phyloP scores from a whole-genome alignment of 1,140 invertebrate species.

The Drosophila ogumai region DNA sequence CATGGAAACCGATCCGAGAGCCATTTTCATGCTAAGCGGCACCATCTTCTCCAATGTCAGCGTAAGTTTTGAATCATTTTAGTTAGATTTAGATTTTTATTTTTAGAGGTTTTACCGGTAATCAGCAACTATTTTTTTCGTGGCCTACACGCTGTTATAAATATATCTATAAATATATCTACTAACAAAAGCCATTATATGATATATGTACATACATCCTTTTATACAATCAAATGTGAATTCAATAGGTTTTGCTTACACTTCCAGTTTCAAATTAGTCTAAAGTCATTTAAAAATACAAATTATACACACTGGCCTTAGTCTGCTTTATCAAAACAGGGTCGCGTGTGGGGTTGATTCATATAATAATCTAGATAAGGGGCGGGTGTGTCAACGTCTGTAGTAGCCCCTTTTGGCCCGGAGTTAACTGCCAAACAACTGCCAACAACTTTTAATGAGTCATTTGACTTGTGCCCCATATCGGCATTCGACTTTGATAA shows the following conservation, averaged over 20 bases:
- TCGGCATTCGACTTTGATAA: conserved; percentile 22
- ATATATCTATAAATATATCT: not conserved
- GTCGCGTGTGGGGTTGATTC: conserved; percentile 45
- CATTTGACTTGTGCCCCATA: conserved; percentile 15
- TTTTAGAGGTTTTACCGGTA: no score
- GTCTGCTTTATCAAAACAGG: conserved; percentile 27
- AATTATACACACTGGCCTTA: not conserved
- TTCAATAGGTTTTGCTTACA: no score
- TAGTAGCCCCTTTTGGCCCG: conserved; percentile 13
- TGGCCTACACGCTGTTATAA: no score
- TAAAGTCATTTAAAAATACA: not conserved
- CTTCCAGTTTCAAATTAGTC: not conserved
- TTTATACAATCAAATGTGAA: no score
- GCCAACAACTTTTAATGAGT: conserved; percentile 20
- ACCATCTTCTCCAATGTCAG: conserved; percentile 98
- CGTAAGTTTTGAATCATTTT: conserved; percentile 88
- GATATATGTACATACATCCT: not conserved
- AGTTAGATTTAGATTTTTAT: not conserved
- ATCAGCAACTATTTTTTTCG: no score
- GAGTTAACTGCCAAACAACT: conserved; percentile 41
- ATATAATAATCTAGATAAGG: conserved; percentile 41
- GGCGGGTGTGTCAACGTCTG: conserved; percentile 25
- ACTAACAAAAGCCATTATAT: not conserved
- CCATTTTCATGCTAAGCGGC: conserved; percentile 93
- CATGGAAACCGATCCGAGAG: conserved; percentile 92